Base-by-base conservation (phyloP, 2,797 vertebrate genomes). In the Cottoperca gobio region DNA sequence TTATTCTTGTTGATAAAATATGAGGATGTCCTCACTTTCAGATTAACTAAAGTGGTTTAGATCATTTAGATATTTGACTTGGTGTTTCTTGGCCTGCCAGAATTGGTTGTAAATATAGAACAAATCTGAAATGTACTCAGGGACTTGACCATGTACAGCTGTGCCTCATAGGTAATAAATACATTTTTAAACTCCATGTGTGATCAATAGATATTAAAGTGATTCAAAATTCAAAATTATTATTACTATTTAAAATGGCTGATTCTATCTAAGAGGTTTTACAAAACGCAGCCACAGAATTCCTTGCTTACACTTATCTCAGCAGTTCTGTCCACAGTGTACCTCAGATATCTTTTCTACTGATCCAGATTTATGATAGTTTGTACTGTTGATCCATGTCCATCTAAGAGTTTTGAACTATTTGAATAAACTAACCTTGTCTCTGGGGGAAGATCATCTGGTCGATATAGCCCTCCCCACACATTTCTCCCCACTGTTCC, bases 401-500 rank as follows among this genome's bases (percentile, higher is more conserved):
- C 12, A 24, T 43, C 11, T 11, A n/a, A 23, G 19, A 48, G 6
- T 45, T 45, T 55, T 21, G 2, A 49, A 33, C 52, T 40, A 43
- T 50, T 23, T 26, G 12, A 49, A n/a, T 52, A 57, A 52, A 9
- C 40, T 43, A 58, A 46, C 42, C 54, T 19, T 53, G 23, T 35
- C 13, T 59, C 49, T 26, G 39, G 70, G 65, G 39, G 33, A 43
- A 65, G 54, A 39, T 17, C 5, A 12, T 2, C 17, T 31, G 49
- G 28, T 23, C 1, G 21, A 57, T 33, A 14, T 12, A 39, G 74
- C 37, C 23, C 55, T 50, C 31, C n/a, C n/a, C 50, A 58, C 35
- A 37, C 16, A 40, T 6, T 10, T 21, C 39, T 40, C 28, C 23
- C 5, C 54, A 65, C 26, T 53, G 3, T 66, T 82, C 58, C 59